phyloP scores from a whole-genome alignment of 2,888 invertebrate species.

The Rhingia rostrata region DNA sequence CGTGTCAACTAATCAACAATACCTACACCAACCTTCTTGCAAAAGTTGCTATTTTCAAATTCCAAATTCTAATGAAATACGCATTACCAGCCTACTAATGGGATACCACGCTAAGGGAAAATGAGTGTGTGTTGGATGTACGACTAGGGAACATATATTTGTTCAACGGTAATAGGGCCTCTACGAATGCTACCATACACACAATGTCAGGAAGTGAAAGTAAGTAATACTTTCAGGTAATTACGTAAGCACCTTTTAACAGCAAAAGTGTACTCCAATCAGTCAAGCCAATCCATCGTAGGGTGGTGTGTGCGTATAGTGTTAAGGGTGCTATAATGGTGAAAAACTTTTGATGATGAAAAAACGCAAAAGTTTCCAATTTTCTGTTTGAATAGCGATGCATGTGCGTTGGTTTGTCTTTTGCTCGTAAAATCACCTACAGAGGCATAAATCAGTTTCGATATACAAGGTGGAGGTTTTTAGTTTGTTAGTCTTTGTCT shows the following conservation, averaged over 20 bases:
- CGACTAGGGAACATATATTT: conserved; percentile 11
- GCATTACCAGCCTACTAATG: conserved; percentile 33
- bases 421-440: conserved; percentile 30
- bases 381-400: not conserved
- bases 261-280: conserved; percentile 43
- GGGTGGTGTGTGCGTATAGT: not conserved
- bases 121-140: not conserved
- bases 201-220: conserved; percentile 61
- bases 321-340: not conserved
- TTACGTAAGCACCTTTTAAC: conserved; percentile 60
- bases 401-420: not conserved
- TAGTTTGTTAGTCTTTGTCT: conserved; percentile 16
- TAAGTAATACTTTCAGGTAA: conserved; percentile 57
- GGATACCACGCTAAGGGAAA: conserved; percentile 2
- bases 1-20: conserved; percentile 70
- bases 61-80: conserved; percentile 54
- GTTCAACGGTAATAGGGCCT: conserved; percentile 21
- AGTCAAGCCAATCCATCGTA: conserved; percentile 1
- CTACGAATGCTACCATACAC: conserved; percentile 20
- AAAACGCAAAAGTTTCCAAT: conserved; percentile 25
- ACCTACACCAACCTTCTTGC: conserved; percentile 44
- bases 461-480: conserved; percentile 19
- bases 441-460: conserved; percentile 38
- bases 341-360: not conserved
- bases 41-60: conserved; percentile 38